Evolutionary conservation across 2,888 invertebrate genomes (phyloP), one percentile per base, ranked within the genome.

Genomic region (Tenthredo livida): DNA sequence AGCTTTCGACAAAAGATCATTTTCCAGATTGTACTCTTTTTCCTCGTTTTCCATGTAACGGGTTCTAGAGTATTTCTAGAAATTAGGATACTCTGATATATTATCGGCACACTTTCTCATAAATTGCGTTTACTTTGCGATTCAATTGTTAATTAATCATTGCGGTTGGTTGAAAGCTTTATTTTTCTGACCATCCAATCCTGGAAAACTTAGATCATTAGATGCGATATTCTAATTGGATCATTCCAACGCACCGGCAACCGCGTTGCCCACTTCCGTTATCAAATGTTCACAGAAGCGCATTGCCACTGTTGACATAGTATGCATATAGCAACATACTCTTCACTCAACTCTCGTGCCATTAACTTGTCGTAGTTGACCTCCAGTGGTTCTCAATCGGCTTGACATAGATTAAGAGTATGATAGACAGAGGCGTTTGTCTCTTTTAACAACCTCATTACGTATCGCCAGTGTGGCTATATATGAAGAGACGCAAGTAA

Each of bases 301-400:
- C 80, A 61, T 80, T 80, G 80, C 58, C 80, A 80, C 61, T 78
- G 84, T 84, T 65, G 67, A 65, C 78, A 78, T 37, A 77, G 33
- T 65, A 67, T 65, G 50, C 78, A 65, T 67, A 84, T 89, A 91
- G 91, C 91, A 7, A 29, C n/a, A 54, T 40, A 80, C 37, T 40
- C 15, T 37, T 61, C 21, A 80, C 47, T 47, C 4, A 47, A 54
- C n/a, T 47, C 29, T 67, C 40, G 54, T 33, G 89, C 91, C 90
- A 91, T 89, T 67, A 47, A 91, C 91, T 92, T 92, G 92, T 91
- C 91, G 90, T 88, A 89, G 92, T 92, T 92, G 92, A 91, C 90
- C 90, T 88, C 86, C 89, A 90, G 91, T 85, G 91, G 88, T 90
- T 90, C 89, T 91, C 90, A 90, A 90, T 50, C 50, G 61, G 75